Conservation (phyloP, 2,888 invertebrate genomes). For the Nemoura dubitans region DNA sequence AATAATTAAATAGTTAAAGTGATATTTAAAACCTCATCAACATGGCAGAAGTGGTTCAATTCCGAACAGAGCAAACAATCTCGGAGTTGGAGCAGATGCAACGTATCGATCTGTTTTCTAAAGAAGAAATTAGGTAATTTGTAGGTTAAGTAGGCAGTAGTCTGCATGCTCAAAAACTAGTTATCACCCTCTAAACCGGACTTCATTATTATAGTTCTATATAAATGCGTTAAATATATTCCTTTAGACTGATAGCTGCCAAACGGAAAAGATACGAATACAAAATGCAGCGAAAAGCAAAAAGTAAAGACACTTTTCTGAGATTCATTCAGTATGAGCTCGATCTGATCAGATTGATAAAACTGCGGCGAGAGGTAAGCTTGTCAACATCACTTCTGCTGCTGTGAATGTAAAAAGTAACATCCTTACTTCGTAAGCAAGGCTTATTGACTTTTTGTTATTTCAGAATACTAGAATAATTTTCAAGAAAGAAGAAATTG, state of each 20-base stretch:
- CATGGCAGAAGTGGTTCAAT: slow-evolving; percentile 86
- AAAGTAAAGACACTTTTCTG: slow-evolving; percentile 75
- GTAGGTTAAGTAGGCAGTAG: too few species aligned
- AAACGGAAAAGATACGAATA: slow-evolving; percentile 78
- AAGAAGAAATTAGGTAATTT: slow-evolving; percentile 73
- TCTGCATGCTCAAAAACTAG: slow-evolving; percentile 15
- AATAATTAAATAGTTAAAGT: background rate
- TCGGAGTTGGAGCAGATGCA: slow-evolving; percentile 84
- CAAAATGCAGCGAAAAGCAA: slow-evolving; percentile 73
- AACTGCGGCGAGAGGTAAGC: slow-evolving; percentile 66
- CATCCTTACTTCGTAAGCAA: too few species aligned
- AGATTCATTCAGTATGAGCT: slow-evolving; percentile 77
- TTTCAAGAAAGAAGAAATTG: slow-evolving; percentile 72
- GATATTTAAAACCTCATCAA: slow-evolving; percentile 51
- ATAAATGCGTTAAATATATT: background rate
- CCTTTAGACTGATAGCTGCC: slow-evolving; percentile 71
- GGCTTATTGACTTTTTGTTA: slow-evolving; percentile 29
- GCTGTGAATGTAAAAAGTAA: too few species aligned
- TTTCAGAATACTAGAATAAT: slow-evolving; percentile 58
- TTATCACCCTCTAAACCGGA: background rate
- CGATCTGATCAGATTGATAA: slow-evolving; percentile 72
- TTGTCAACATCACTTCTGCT: too few species aligned
- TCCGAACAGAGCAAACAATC: slow-evolving; percentile 79
- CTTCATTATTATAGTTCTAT: background rate
- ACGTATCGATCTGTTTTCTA: slow-evolving; percentile 73